Evolutionary conservation across 2,113 vertebrate species (phyloP).

Genomic region (Poecilia latipinna): DNA sequence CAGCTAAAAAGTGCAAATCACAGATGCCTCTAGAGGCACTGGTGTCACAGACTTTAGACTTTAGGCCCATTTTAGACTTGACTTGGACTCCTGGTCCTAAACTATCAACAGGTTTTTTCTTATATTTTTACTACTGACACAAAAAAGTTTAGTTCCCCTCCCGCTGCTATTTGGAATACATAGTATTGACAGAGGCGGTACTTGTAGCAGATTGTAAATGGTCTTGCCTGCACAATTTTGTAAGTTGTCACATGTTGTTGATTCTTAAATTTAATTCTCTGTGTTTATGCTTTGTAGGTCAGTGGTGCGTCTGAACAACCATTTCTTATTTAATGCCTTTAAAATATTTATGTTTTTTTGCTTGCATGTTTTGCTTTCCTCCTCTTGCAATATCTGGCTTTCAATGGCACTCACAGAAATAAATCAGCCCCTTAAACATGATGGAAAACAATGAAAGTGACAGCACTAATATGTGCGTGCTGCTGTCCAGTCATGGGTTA

Average conservation of each 20-base stretch:
- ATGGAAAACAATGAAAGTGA: slow-evolving; percentile 30
- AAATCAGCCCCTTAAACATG: slow-evolving; percentile 4
- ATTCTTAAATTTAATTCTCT: background rate
- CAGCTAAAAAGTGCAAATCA: background rate
- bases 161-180: no score
- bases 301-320: background rate
- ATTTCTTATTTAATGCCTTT: background rate
- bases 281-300: background rate
- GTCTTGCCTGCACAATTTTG: background rate
- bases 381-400: slow-evolving; percentile 12
- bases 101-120: no score
- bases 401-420: slow-evolving; percentile 9
- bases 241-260: background rate
- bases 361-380: background rate
- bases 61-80: background rate
- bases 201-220: no score
- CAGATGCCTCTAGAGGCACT: background rate
- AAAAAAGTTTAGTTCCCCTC: no score
- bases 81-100: no score
- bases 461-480: slow-evolving; percentile 27
- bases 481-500: slow-evolving; percentile 26
- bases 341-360: slow-evolving; percentile 1
- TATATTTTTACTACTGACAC: no score
- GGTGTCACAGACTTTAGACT: background rate
- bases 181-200: no score